Evolutionary conservation across 2,797 vertebrate species (phyloP).

Genomic region (Gymnoscopelus microlampas): DNA sequence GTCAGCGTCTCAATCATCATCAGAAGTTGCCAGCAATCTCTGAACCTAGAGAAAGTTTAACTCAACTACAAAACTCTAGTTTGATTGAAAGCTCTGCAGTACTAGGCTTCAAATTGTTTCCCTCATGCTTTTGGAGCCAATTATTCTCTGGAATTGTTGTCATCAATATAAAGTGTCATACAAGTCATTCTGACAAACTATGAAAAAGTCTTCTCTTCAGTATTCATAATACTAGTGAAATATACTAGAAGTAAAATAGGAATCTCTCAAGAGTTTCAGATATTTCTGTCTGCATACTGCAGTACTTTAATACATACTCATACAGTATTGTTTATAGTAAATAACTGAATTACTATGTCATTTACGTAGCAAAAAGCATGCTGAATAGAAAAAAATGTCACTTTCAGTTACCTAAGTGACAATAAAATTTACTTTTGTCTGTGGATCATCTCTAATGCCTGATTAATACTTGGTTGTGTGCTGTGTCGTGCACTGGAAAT

Average conservation of each 20-base stretch:
- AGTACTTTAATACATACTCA: slow-evolving; percentile 85
- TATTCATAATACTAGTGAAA: slow-evolving; percentile 74
- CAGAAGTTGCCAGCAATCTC: slow-evolving; percentile 29
- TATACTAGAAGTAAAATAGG: slow-evolving; percentile 74
- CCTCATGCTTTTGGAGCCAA: slow-evolving; percentile 63
- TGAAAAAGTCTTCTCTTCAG: slow-evolving; percentile 68
- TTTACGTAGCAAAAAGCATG: slow-evolving; percentile 87
- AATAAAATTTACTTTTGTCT: slow-evolving; percentile 60
- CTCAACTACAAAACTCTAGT: slow-evolving; percentile 6
- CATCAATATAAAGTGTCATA: slow-evolving; percentile 69
- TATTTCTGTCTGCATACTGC: slow-evolving; percentile 84
- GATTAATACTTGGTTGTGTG: too few species aligned
- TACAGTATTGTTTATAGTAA: slow-evolving; percentile 87
- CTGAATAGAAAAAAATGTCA: slow-evolving; percentile 80
- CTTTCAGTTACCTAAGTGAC: slow-evolving; percentile 69
- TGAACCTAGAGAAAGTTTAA: slow-evolving; percentile 28
- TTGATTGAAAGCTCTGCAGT: slow-evolving; percentile 31
- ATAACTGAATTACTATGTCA: slow-evolving; percentile 84
- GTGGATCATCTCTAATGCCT: slow-evolving; percentile 46
- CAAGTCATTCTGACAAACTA: slow-evolving; percentile 66
- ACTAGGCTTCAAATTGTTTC: slow-evolving; percentile 47
- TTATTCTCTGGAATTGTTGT: slow-evolving; percentile 45
- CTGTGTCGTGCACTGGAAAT: too few species aligned
- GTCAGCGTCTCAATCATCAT: slow-evolving; percentile 35
- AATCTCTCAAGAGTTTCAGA: slow-evolving; percentile 78